Conservation (phyloP, 2,113 vertebrate species). For the Monopterus albus region DNA sequence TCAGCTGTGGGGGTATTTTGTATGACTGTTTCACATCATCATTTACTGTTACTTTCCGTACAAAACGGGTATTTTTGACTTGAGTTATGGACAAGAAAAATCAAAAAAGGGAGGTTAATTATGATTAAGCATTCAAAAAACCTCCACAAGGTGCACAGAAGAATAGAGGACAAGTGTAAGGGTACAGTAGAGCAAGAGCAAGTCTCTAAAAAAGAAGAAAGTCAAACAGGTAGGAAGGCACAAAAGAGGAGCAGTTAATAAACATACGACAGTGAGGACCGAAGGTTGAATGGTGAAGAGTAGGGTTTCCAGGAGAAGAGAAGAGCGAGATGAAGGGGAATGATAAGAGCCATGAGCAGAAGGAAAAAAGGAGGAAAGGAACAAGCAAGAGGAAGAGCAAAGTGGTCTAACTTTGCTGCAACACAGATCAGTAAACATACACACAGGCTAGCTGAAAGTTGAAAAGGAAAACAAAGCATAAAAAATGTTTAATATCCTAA, state of each 20-base stretch:
- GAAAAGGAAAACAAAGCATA: not conserved
- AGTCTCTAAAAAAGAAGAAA: not conserved
- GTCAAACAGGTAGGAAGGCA: not conserved
- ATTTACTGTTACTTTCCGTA: conserved; percentile 44
- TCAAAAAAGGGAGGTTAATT: conserved; percentile 19
- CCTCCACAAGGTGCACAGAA: not conserved
- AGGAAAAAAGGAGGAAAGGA: not conserved
- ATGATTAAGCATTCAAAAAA: conserved; percentile 21
- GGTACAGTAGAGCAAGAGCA: no score
- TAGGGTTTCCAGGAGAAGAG: not conserved
- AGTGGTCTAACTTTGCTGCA: no score
- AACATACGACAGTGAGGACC: not conserved
- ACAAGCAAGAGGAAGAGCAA: not conserved
- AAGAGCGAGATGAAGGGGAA: not conserved
- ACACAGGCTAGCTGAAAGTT: not conserved
- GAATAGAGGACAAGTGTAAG: not conserved
- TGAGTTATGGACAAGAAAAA: conserved; percentile 18
- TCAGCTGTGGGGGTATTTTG: conserved; percentile 1
- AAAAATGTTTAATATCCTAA: not conserved
- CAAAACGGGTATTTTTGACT: conserved; percentile 39
- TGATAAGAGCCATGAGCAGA: not conserved
- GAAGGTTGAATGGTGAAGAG: not conserved
- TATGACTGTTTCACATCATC: conserved; percentile 48
- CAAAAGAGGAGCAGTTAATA: no score
- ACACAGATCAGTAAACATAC: not conserved